Percentiles rank a stretch among this genome's conserved stretches.
phyloP scores from a whole-genome alignment of 2,888 invertebrate genomes.

The Yponomeuta plumbellus region DNA sequence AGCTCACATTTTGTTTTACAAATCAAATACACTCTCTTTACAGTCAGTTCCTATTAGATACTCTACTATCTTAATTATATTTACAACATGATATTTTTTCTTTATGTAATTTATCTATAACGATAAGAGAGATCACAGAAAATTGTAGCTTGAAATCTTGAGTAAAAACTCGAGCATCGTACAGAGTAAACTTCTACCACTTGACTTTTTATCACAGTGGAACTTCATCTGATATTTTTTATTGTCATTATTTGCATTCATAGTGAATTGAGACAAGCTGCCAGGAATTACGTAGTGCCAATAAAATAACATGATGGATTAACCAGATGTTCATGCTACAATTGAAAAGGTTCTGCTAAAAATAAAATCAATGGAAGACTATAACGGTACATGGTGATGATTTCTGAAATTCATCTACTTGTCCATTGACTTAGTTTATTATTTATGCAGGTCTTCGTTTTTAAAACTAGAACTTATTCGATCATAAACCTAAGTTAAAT shows the following conservation, averaged over 20 bases:
- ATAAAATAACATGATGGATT: neutral
- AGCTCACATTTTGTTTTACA: conserved; percentile 76
- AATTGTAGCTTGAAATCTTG: conserved; percentile 77
- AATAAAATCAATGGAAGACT: conserved; percentile 67
- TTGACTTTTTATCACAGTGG: conserved; percentile 72
- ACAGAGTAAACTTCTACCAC: conserved; percentile 68
- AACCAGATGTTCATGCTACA: conserved; percentile 58
- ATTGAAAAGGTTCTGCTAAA: conserved; percentile 63
- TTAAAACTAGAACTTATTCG: conserved; percentile 49
- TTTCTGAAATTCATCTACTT: conserved; percentile 25
- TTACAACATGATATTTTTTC: conserved; percentile 61
- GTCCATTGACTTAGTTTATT: conserved; percentile 8
- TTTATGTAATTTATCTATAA: conserved; percentile 69
- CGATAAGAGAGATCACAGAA: conserved; percentile 78
- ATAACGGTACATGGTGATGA: conserved; percentile 30
- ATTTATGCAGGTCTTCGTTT: conserved; percentile 38
- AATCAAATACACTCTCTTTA: conserved; percentile 72
- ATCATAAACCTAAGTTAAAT: conserved; percentile 59
- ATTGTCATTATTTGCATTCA: conserved; percentile 47
- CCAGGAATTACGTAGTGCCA: conserved; percentile 18
- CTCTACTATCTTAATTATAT: conserved; percentile 53
- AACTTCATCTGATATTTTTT: conserved; percentile 48
- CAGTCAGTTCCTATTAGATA: conserved; percentile 48
- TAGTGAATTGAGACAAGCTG: conserved; percentile 20
- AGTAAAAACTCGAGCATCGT: conserved; percentile 66